Conservation (phyloP, 2,888 invertebrate species). For the Troides aeacus region DNA sequence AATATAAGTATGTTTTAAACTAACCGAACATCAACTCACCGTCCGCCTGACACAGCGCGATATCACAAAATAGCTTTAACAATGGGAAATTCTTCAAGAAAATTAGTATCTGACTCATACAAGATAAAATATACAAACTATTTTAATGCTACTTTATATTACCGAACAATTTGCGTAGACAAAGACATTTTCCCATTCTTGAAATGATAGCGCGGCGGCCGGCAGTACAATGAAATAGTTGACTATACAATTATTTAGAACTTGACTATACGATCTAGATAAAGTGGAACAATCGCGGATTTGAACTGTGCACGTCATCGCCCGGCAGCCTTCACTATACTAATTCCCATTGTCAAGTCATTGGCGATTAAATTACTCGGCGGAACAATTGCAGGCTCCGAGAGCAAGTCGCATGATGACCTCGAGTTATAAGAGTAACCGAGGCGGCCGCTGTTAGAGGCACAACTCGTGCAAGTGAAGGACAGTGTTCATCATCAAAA, state of each 20-base stretch:
- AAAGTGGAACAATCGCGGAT: constrained; percentile 3
- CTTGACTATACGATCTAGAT: not conserved
- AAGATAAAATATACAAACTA: not conserved
- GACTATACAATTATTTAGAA: not conserved
- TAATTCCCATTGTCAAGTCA: constrained; percentile 7
- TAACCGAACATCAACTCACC: constrained; percentile 7
- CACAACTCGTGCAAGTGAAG: not conserved
- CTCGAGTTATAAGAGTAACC: not conserved
- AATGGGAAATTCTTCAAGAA: not conserved
- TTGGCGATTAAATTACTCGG: constrained; percentile 11
- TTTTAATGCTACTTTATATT: constrained; percentile 2
- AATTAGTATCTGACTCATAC: not conserved
- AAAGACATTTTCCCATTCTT: constrained; percentile 17
- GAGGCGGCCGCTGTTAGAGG: not conserved
- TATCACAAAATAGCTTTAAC: constrained; percentile 8
- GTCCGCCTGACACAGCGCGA: not conserved
- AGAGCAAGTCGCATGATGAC: not conserved
- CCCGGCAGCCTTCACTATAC: not conserved
- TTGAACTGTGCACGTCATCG: not conserved
- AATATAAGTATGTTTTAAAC: not conserved
- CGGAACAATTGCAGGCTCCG: not conserved
- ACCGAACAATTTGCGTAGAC: constrained; percentile 14
- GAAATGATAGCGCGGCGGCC: not conserved
- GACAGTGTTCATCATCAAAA: too few species aligned
- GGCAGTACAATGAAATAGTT: not conserved